Evolutionary conservation across 2,113 vertebrate species (phyloP), one percentile per base, ranked within the genome.

Genomic region (Hemiprocne comata): DNA sequence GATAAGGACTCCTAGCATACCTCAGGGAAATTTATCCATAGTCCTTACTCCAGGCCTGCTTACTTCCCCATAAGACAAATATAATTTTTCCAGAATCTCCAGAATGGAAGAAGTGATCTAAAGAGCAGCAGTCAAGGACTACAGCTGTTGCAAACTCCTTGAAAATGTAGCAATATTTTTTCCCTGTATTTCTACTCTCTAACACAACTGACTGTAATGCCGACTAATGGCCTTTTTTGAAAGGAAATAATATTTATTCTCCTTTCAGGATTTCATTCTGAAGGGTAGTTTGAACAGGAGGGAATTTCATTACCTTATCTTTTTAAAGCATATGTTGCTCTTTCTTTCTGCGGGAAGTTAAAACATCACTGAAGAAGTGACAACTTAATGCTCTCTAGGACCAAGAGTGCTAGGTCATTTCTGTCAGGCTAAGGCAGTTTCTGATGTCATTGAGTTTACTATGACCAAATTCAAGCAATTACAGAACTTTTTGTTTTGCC

Each of bases 141-240:
- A 7, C 12, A 85, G 10, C 34, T 81, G 17, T 58, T 82, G 25
- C 2, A 2, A 88, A 46, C 8, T 51, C 38, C 14, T 71, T 60
- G 55, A 77, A 83, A 87, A 62, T 29, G 8, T 14, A 48, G 33
- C 15, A 10, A 2, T 20, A 16, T 34, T 55, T 57, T 78, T 14
- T 6, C 2, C 10, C 4, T 54, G 2, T n/a, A 1, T 54, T 26
- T 53, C 33, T 73, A 0, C 57, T 80, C 44, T 71, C 20, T 36
- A n/a, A 13, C 8, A 23, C 10, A 38, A 4, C 33, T 71, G 42
- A 66, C 9, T 33, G 23, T 46, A 80, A 19, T 42, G 23, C 42
- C 44, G 51, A 18, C 64, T 29, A 54, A 51, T 12, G 9, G 8
- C 17, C 11, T n/a, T 69, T 94, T 53, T 42, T 75, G 25, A 76